phyloP scores from a whole-genome alignment of 37 sponge, comb jelly and placozoan genomes.

The Crambe crambe region DNA sequence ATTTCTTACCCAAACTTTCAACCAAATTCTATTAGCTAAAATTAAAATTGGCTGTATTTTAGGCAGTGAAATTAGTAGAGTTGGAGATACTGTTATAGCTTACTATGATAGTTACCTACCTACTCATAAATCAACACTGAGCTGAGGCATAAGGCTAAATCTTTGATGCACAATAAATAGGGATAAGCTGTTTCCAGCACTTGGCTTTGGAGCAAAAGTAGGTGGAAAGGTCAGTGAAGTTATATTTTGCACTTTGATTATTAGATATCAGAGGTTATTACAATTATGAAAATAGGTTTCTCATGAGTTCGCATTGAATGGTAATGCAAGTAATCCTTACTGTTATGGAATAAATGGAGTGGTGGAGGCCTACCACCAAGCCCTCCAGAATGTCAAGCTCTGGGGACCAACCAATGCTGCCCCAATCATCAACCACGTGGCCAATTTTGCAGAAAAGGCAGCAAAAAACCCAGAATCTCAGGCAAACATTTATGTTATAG shows the following conservation, averaged over 20 bases:
- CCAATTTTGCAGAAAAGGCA: slow-evolving; percentile 75
- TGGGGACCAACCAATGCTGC: slow-evolving; percentile 83
- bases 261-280: neutral
- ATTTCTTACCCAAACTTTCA: too few species aligned
- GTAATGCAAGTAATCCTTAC: slow-evolving; percentile 76
- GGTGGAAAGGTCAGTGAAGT: slow-evolving; percentile 10
- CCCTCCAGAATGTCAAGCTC: slow-evolving; percentile 50
- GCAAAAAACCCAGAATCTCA: slow-evolving; percentile 8
- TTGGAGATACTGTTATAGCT: too few species aligned
- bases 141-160: neutral
- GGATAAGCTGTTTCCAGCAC: slow-evolving; percentile 91
- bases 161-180: slow-evolving; percentile 34
- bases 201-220: slow-evolving; percentile 91
- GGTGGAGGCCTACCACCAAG: slow-evolving; percentile 61
- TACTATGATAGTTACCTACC: too few species aligned
- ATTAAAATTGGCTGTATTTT: too few species aligned
- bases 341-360: slow-evolving; percentile 72
- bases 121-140: too few species aligned
- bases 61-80: too few species aligned
- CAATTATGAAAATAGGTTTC: slow-evolving; percentile 61
- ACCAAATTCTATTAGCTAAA: too few species aligned
- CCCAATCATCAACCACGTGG: slow-evolving; percentile 84
- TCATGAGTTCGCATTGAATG: slow-evolving; percentile 88
- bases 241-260: neutral
- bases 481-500: neutral